Conservation (phyloP, 2,797 vertebrate genomes). For the Bradypus variegatus region DNA sequence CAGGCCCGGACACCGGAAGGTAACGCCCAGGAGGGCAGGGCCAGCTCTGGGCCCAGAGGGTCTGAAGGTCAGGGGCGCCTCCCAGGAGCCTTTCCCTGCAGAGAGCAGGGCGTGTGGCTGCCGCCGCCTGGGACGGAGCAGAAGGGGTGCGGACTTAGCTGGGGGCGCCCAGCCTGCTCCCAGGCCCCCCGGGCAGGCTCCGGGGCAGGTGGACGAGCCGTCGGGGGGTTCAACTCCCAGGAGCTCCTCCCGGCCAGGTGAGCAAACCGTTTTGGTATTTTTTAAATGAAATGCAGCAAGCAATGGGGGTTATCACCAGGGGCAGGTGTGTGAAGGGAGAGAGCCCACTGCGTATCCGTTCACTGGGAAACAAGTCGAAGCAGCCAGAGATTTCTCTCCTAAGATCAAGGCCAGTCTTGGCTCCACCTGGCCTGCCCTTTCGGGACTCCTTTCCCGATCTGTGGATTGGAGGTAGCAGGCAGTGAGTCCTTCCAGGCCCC, state of each 20-base stretch:
- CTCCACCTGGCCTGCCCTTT: neutral
- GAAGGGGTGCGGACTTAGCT: neutral
- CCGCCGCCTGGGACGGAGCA: neutral
- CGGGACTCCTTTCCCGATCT: accelerated
- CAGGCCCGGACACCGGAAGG: constrained; percentile 62
- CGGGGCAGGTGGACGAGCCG: neutral
- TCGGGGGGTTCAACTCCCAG: neutral
- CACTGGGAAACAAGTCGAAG: neutral
- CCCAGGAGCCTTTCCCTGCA: neutral
- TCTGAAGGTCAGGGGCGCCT: constrained; percentile 63
- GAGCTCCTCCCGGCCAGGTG: constrained; percentile 61
- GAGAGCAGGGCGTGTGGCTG: neutral
- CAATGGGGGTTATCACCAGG: neutral
- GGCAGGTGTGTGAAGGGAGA: neutral
- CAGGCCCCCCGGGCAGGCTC: neutral
- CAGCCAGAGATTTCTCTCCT: neutral
- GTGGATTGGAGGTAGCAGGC: neutral
- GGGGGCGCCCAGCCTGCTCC: neutral
- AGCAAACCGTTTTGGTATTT: constrained; percentile 49
- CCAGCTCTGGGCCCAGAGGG: constrained; percentile 35
- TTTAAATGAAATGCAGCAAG: neutral
- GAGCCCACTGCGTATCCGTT: accelerated
- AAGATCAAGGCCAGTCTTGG: accelerated
- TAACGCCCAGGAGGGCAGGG: constrained; percentile 66
- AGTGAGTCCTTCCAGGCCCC: neutral